Percentiles rank a stretch among this genome's conserved stretches.
Evolutionary conservation across 2,888 invertebrate genomes (phyloP).

Genomic region (Arge pagana): DNA sequence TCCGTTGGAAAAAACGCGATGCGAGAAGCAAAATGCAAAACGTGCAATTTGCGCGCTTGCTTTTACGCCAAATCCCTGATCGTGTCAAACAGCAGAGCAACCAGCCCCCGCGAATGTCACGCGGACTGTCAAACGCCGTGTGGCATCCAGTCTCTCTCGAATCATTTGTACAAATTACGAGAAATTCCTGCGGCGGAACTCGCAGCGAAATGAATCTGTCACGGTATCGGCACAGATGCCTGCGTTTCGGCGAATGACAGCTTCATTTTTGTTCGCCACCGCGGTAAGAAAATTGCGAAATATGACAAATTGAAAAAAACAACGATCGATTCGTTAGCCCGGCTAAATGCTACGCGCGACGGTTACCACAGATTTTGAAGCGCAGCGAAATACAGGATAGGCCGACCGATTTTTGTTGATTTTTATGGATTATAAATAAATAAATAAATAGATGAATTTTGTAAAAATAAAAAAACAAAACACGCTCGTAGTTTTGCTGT

Average conservation of each 20-base stretch:
- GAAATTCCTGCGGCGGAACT: not conserved
- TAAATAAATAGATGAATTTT: too few relatives aligned
- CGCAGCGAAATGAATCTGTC: not conserved
- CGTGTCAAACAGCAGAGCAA: not conserved
- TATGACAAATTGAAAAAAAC: slow-evolving; percentile 14
- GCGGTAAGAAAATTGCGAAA: slow-evolving; percentile 18
- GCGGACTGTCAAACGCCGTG: slow-evolving; percentile 7
- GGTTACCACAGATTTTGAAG: too few relatives aligned
- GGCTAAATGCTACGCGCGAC: slow-evolving; percentile 17
- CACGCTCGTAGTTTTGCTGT: too few relatives aligned
- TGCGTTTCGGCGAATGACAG: too few relatives aligned
- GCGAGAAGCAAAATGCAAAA: too few relatives aligned
- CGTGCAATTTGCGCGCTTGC: not conserved
- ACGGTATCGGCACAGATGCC: too few relatives aligned
- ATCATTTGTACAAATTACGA: slow-evolving; percentile 19
- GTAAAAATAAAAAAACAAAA: too few relatives aligned
- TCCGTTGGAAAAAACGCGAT: too few relatives aligned
- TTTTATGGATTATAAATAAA: too few relatives aligned
- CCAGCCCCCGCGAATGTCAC: slow-evolving; percentile 5
- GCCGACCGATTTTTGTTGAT: too few relatives aligned
- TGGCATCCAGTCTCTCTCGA: slow-evolving; percentile 1
- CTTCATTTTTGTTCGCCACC: too few relatives aligned
- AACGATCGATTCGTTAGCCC: slow-evolving; percentile 31
- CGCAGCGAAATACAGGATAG: too few relatives aligned
- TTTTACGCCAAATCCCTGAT: not conserved